Evolutionary conservation across 2,113 vertebrate genomes (phyloP).

Genomic region (Lamprologus sp.): DNA sequence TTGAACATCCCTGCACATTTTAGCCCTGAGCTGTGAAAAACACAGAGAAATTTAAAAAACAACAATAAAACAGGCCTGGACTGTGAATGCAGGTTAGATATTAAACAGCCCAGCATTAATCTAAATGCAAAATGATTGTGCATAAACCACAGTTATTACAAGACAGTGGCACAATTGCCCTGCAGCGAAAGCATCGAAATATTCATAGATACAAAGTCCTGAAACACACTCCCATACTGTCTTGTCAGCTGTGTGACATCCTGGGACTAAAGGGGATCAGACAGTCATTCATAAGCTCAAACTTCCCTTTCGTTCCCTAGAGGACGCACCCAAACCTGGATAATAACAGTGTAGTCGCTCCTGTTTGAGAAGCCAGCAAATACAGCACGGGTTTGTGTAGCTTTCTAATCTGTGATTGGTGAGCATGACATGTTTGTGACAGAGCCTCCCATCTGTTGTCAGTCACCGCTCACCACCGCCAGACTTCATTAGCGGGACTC

Average conservation of each 20-base stretch:
- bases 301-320: background rate
- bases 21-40: background rate
- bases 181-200: background rate
- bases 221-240: background rate
- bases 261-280: background rate
- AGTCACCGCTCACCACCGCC: background rate
- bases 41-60: background rate
- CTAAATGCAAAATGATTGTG: background rate
- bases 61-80: background rate
- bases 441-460: constrained; percentile 24
- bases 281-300: background rate
- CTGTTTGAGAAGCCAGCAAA: background rate
- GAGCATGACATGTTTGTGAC: background rate
- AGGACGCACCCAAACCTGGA: background rate
- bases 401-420: constrained; percentile 1
- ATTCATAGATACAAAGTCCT: background rate
- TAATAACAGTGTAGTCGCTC: background rate
- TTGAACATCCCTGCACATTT: background rate
- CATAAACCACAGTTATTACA: background rate
- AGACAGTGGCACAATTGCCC: background rate
- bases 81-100: background rate
- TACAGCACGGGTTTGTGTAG: background rate
- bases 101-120: background rate
- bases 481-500: constrained; percentile 1
- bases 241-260: background rate